A percentile compares a stretch with the other conserved stretches of the same genome.
These are phyloP conservation scores for Enteromius radiatus DNA, from an alignment of 2,797 vertebrate genomes.

Conservation along the genomic window DNA sequence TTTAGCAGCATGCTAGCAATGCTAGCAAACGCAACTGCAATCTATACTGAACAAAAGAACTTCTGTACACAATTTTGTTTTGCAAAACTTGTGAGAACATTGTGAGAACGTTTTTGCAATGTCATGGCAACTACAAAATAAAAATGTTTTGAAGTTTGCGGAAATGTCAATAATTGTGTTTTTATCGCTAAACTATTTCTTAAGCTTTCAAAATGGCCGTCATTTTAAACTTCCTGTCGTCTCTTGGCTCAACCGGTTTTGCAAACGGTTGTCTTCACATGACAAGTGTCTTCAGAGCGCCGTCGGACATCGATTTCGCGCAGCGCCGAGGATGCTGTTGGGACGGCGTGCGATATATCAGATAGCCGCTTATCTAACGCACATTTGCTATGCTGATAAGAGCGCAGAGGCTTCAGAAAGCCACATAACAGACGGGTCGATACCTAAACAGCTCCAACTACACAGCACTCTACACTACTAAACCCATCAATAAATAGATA, in stretches of 20 bases:
- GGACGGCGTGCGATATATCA: slow-evolving; percentile 52
- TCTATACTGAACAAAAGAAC: neutral
- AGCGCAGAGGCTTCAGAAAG: slow-evolving; percentile 4
- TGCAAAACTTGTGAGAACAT: neutral
- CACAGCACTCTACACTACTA: slow-evolving; percentile 59
- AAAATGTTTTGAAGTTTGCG: neutral
- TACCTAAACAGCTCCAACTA: slow-evolving; percentile 58
- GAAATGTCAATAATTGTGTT: neutral
- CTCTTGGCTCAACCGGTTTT: neutral
- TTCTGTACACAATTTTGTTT: neutral
- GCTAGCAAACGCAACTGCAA: too few relatives aligned
- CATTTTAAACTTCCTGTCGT: neutral
- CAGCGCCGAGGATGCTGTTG: slow-evolving; percentile 50
- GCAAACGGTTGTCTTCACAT: neutral
- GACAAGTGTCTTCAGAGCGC: slow-evolving; percentile 48
- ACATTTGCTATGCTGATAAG: slow-evolving; percentile 65
- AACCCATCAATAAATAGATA: slow-evolving; percentile 67
- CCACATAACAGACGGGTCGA: neutral
- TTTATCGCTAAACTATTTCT: neutral
- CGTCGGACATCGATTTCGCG: slow-evolving; percentile 64
- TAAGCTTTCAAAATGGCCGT: neutral
- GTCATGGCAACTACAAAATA: neutral
- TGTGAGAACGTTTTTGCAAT: neutral
- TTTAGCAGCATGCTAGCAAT: too few relatives aligned
- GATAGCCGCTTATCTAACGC: slow-evolving; percentile 63